Conservation (phyloP, 2,113 vertebrate genomes). For the Uria lomvia region DNA sequence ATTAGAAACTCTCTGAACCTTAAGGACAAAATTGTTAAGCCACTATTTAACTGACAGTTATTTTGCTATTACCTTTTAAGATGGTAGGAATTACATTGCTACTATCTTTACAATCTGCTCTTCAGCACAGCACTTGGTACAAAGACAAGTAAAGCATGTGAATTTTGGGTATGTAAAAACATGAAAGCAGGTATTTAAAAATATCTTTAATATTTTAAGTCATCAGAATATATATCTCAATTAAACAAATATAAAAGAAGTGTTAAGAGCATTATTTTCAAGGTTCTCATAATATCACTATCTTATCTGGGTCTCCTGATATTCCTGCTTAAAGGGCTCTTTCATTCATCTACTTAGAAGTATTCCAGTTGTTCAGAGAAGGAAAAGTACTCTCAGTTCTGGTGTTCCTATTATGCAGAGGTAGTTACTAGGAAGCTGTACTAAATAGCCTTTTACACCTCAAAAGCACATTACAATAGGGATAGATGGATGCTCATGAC, state of each 20-base stretch:
- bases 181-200: background rate
- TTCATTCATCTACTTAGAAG: slow-evolving; percentile 9
- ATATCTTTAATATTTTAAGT: background rate
- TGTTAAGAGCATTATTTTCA: background rate
- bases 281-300: background rate
- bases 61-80: background rate
- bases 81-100: background rate
- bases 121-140: background rate
- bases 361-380: background rate
- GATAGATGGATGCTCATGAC: background rate
- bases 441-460: slow-evolving; percentile 27
- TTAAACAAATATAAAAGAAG: background rate
- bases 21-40: background rate
- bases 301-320: background rate
- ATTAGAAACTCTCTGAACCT: background rate
- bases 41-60: background rate
- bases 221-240: background rate
- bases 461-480: background rate
- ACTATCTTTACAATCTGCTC: background rate
- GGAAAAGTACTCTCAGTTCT: background rate
- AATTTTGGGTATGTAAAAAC: background rate
- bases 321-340: background rate
- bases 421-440: background rate
- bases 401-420: background rate
- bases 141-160: background rate